Evolutionary conservation across 2,888 invertebrate genomes (phyloP).

Genomic region (Campoletis raptor): DNA sequence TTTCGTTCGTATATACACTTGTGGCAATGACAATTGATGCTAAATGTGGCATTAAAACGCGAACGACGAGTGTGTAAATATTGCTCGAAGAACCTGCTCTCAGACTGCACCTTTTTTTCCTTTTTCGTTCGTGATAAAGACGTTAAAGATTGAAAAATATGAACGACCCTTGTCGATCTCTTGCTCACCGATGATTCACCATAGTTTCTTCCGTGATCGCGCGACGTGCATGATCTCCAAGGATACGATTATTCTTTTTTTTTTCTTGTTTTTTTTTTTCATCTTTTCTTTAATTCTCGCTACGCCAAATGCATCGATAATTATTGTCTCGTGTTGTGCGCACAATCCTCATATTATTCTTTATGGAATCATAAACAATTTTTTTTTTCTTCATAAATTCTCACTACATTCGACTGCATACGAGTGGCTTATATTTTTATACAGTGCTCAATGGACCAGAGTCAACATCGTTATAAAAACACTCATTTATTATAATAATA

Average conservation of each 20-base stretch:
- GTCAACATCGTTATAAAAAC: neutral
- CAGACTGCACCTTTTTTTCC: slow-evolving; percentile 7
- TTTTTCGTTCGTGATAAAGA: neutral
- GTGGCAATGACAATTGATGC: slow-evolving; percentile 43
- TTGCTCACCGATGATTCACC: slow-evolving; percentile 46
- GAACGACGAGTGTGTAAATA: slow-evolving; percentile 39
- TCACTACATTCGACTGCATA: neutral
- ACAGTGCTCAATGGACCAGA: neutral
- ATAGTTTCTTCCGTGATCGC: slow-evolving; percentile 52
- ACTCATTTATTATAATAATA: neutral
- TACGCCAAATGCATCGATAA: slow-evolving; percentile 65
- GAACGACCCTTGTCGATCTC: slow-evolving; percentile 49
- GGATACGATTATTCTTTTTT: slow-evolving; percentile 38
- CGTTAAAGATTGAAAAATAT: slow-evolving; percentile 25
- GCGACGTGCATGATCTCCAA: slow-evolving; percentile 45
- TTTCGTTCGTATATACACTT: neutral
- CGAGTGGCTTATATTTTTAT: neutral
- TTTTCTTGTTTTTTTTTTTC: slow-evolving; percentile 35
- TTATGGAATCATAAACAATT: slow-evolving; percentile 54
- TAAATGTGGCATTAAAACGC: slow-evolving; percentile 36
- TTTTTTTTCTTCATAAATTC: slow-evolving; percentile 7
- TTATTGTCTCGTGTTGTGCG: slow-evolving; percentile 43
- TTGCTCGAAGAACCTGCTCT: neutral
- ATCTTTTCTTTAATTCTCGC: slow-evolving; percentile 33
- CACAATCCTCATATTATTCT: slow-evolving; percentile 46